Evolutionary conservation across 2,888 invertebrate species (phyloP).

Genomic region (Ochropleura plecta): DNA sequence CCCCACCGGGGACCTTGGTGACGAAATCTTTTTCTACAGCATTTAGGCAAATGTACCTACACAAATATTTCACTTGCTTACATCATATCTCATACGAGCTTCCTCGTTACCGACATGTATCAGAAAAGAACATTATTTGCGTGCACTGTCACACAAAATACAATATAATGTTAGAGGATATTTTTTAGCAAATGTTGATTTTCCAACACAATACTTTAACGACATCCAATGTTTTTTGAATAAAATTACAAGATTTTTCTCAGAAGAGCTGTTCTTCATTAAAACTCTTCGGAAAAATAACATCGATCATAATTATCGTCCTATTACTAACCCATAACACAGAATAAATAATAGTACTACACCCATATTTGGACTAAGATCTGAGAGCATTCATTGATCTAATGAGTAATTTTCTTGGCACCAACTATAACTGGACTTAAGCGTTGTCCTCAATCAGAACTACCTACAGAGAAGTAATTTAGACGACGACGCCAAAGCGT

Average conservation of each 20-base stretch:
- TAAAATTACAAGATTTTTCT: background rate
- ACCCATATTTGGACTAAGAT: background rate
- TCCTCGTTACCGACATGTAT: slow-evolving; percentile 65
- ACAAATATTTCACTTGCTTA: slow-evolving; percentile 77
- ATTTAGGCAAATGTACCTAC: slow-evolving; percentile 87
- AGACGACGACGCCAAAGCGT: slow-evolving; percentile 60
- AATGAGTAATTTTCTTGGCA: slow-evolving; percentile 34
- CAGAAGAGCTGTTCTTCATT: background rate
- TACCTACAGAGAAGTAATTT: slow-evolving; percentile 55
- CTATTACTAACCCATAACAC: background rate
- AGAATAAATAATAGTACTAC: no score
- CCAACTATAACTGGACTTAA: slow-evolving; percentile 37
- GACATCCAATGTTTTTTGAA: background rate
- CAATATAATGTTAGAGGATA: slow-evolving; percentile 24
- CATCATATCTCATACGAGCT: slow-evolving; percentile 69
- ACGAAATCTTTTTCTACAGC: slow-evolving; percentile 90
- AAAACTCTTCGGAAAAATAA: background rate
- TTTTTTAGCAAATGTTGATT: slow-evolving; percentile 30
- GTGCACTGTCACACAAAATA: slow-evolving; percentile 47
- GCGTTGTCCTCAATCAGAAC: slow-evolving; percentile 49
- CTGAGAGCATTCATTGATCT: slow-evolving; percentile 22
- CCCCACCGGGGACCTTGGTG: slow-evolving; percentile 89
- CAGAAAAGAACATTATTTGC: slow-evolving; percentile 64
- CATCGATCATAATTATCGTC: background rate
- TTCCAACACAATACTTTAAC: background rate